phyloP scores from a whole-genome alignment of 2,888 invertebrate genomes.

The Ectemnius lituratus region DNA sequence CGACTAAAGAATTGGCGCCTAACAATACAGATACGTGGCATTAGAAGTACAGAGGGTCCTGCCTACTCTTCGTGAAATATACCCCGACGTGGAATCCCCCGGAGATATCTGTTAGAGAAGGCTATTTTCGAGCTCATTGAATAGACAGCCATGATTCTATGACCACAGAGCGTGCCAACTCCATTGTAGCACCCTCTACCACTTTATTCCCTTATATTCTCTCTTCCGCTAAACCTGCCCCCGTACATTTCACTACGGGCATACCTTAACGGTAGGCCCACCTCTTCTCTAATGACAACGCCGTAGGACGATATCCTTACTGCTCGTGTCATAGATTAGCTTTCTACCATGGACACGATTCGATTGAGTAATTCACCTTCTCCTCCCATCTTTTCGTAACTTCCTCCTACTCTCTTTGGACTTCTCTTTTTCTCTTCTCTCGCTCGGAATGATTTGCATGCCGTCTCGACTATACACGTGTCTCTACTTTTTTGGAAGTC shows the following conservation, averaged over 20 bases:
- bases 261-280: conserved; percentile 58
- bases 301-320: conserved; percentile 16
- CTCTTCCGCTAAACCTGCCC: conserved; percentile 61
- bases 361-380: conserved; percentile 6
- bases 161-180: conserved; percentile 77
- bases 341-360: background rate
- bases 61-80: conserved; percentile 72
- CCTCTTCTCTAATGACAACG: conserved; percentile 61
- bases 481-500: background rate
- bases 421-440: background rate
- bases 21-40: conserved; percentile 68
- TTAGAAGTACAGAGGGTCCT: conserved; percentile 67
- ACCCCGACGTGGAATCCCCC: conserved; percentile 65
- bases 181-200: conserved; percentile 74
- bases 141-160: conserved; percentile 78
- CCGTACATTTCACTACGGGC: conserved; percentile 63
- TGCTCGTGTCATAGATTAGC: conserved; percentile 16
- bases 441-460: conserved; percentile 19
- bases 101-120: conserved; percentile 75
- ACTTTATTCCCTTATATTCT: conserved; percentile 74
- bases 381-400: background rate
- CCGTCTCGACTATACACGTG: background rate
- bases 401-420: conserved; percentile 5
- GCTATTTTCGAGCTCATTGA: conserved; percentile 78
- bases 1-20: conserved; percentile 51